A percentile compares a stretch with the other conserved stretches of the same genome.
phyloP scores from a whole-genome alignment of 2,888 invertebrate species.

The Cylloceria caligata region DNA sequence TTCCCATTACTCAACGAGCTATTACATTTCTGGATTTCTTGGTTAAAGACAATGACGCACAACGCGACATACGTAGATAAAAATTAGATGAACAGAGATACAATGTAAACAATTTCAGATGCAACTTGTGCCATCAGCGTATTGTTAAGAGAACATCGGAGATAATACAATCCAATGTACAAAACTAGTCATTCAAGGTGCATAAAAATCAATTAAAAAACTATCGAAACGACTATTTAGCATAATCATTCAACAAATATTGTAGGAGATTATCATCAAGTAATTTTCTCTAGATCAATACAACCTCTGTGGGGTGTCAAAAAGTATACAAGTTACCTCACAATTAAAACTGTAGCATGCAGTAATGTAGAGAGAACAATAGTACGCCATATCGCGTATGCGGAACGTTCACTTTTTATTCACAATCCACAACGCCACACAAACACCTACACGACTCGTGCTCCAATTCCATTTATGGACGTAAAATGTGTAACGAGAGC shows the following conservation, averaged over 20 bases:
- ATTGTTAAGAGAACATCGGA: not conserved
- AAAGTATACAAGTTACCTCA: constrained; percentile 17
- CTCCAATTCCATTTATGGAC: constrained; percentile 82
- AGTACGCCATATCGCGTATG: constrained; percentile 21
- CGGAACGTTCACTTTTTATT: constrained; percentile 63
- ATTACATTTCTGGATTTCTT: constrained; percentile 78
- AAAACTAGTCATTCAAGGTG: too few species aligned
- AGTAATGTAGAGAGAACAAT: constrained; percentile 11
- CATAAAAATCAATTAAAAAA: too few species aligned
- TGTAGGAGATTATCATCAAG: too few species aligned
- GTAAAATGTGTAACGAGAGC: constrained; percentile 72
- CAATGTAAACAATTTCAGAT: not conserved
- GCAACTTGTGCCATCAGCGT: not conserved
- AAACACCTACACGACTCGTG: constrained; percentile 75
- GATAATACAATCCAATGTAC: too few species aligned
- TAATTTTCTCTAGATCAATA: not conserved
- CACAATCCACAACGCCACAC: constrained; percentile 50
- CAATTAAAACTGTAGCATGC: constrained; percentile 31
- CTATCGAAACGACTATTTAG: too few species aligned
- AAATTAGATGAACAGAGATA: not conserved
- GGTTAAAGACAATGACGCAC: constrained; percentile 61
- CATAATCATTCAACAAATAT: too few species aligned
- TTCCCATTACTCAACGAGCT: constrained; percentile 78
- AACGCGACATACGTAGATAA: constrained; percentile 17
- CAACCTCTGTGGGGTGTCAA: not conserved